phyloP scores from a whole-genome alignment of 2,113 vertebrate genomes.

The Dinomys branickii region DNA sequence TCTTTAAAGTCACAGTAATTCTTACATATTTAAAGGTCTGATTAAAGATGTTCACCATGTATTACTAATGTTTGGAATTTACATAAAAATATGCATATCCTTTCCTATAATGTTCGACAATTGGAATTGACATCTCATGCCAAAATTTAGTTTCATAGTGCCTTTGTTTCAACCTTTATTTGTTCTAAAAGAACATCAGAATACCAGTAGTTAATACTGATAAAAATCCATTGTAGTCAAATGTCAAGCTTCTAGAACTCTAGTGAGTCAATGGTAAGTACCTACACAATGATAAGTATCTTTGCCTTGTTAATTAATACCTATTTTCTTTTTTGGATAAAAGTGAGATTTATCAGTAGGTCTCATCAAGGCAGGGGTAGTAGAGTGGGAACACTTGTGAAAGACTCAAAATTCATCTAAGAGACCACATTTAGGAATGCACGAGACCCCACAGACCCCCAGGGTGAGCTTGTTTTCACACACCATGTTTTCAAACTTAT shows the following conservation, averaged over 20 bases:
- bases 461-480: neutral
- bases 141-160: neutral
- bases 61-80: neutral
- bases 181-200: neutral
- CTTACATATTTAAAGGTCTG: neutral
- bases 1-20: neutral
- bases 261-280: neutral
- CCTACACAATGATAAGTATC: neutral
- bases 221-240: neutral
- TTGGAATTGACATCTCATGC: neutral
- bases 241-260: neutral
- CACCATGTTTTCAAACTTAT: neutral
- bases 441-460: neutral
- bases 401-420: neutral
- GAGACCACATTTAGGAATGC: neutral
- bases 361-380: neutral
- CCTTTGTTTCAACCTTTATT: neutral
- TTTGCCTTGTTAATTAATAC: conserved; percentile 18
- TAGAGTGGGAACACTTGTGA: neutral
- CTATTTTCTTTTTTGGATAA: neutral
- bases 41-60: neutral
- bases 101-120: neutral
- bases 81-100: neutral
- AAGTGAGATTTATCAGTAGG: neutral
- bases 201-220: neutral